phyloP scores from a whole-genome alignment of 1,140 invertebrate species.

The Calliphora vicina region DNA sequence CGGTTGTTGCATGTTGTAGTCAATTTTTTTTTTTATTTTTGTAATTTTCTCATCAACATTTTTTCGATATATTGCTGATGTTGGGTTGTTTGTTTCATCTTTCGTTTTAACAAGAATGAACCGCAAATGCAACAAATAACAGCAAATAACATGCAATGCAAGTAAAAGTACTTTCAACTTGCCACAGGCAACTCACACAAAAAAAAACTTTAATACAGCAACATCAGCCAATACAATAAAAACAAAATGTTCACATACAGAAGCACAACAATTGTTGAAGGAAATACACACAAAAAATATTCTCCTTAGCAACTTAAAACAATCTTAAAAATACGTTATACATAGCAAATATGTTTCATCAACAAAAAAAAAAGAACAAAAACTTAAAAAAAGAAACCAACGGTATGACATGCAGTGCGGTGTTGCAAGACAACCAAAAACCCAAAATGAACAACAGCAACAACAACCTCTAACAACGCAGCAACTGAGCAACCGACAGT shows the following conservation, averaged over 20 bases:
- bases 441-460: background rate
- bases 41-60: conserved; percentile 6
- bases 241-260: conserved; percentile 2
- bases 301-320: background rate
- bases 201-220: background rate
- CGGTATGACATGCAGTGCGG: background rate
- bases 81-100: background rate
- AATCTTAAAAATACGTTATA: background rate
- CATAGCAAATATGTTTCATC: background rate
- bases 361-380: background rate
- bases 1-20: background rate
- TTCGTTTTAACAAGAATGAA: background rate
- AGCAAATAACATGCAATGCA: conserved; percentile 18
- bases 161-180: conserved; percentile 35
- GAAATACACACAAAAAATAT: background rate
- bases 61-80: background rate
- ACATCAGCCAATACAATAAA: background rate
- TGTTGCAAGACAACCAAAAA: background rate
- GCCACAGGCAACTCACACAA: background rate
- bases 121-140: background rate
- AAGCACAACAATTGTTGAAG: background rate
- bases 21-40: background rate
- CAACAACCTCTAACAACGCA: background rate
- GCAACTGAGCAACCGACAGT: background rate
- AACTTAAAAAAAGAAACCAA: background rate